Evolutionary conservation across 2,888 invertebrate genomes (phyloP), one percentile per base, ranked within the genome.

Genomic region (Mesochorus sp.): DNA sequence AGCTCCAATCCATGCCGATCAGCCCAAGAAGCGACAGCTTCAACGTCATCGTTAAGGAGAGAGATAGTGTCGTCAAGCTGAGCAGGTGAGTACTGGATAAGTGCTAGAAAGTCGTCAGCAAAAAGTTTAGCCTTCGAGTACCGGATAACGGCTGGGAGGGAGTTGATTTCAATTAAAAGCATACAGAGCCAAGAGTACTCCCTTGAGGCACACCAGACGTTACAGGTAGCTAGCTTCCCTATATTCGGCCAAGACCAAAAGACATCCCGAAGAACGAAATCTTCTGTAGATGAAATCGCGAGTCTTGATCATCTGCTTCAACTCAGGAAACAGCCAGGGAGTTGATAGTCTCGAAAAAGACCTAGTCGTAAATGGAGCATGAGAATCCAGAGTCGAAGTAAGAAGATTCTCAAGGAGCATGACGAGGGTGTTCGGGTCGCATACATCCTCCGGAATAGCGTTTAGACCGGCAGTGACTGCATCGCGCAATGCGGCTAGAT

Each of bases 11-110:
- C 59, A 21, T 59, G 17, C 2, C 39, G 12, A 8, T 31, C 24
- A 19, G 39, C 37, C 59, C 37, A 59, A 31, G 37, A 12, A 34
- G 39, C 34, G 6, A 59, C 24, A 31, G 17, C 59, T 12, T 59
- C 12, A n/a, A 39, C 37, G 39, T 59, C 59, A 5, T 17, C 34
- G 2, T 31, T 57, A 4, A 57, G 31, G 4, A 26, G 14, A n/a
- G 10, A 3, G 34, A 57, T 31, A 12, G 37, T 19, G 17, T 57
- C 17, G 12, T 12, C 31, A n/a, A 37, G 2, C 3, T 37, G 10
- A 2, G n/a, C 8, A n/a, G 37, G 0, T 37, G 10, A 3, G 3
- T n/a, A 37, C 10, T 37, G 10, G 10, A 37, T 37, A 10, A n/a
- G 3, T 2, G 0, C 37, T 6, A 0, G 8, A 4, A 37, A 37